Evolutionary conservation across 1,140 invertebrate species (phyloP).

Genomic region (Aethina tumida): DNA sequence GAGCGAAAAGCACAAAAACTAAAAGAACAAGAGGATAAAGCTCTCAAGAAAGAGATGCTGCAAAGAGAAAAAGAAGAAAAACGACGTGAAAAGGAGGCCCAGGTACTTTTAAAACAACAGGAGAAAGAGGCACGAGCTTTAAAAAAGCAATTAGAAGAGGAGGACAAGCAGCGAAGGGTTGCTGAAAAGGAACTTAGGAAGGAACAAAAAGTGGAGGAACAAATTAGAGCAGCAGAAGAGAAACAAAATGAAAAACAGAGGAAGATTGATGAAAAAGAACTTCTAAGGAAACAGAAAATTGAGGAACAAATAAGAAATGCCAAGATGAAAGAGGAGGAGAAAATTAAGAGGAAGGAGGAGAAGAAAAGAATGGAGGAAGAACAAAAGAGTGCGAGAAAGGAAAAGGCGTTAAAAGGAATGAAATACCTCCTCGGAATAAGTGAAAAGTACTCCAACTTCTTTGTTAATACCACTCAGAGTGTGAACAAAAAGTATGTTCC

Average conservation of each 20-base stretch:
- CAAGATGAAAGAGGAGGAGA: neutral
- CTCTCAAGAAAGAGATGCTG: neutral
- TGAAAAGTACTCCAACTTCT: slow-evolving; percentile 7
- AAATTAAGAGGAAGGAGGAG: neutral
- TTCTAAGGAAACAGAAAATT: neutral
- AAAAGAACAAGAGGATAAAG: slow-evolving; percentile 4
- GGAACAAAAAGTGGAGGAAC: neutral
- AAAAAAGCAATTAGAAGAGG: neutral
- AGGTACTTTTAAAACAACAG: neutral
- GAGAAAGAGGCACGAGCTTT: neutral
- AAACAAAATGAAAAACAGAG: neutral
- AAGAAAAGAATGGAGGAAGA: slow-evolving; percentile 6
- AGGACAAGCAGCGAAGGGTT: neutral
- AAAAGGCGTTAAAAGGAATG: slow-evolving; percentile 9
- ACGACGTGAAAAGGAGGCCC: neutral
- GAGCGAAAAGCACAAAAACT: no score
- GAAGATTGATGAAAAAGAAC: neutral
- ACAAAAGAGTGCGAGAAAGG: slow-evolving; percentile 1
- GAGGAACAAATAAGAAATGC: neutral
- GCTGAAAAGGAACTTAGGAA: slow-evolving; percentile 1
- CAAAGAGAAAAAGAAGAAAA: neutral
- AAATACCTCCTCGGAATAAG: slow-evolving; percentile 5
- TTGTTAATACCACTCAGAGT: no score
- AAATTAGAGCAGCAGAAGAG: neutral
- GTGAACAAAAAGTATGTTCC: no score